Conservation (phyloP, 2,888 invertebrate species). For the Drosophila histrio region DNA sequence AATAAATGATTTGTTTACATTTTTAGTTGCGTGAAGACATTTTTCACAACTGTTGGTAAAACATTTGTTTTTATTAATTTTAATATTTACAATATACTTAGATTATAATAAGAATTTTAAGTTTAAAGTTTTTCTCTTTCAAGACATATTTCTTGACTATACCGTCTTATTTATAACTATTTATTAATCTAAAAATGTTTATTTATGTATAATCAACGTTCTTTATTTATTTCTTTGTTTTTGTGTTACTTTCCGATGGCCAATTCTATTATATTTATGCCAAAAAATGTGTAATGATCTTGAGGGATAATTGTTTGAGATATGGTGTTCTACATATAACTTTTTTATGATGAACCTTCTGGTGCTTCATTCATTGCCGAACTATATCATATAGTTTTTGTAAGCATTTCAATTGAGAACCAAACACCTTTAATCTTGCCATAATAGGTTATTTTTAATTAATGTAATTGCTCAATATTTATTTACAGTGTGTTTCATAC, state of each 20-base stretch:
- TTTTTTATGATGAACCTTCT: not conserved
- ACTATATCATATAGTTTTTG: not conserved
- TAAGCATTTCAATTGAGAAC: not conserved
- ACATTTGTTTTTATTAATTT: not conserved
- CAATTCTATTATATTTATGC: not conserved
- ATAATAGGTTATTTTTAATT: not conserved
- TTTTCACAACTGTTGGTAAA: not conserved
- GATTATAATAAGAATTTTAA: not conserved
- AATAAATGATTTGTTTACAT: not conserved
- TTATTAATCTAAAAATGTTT: not conserved
- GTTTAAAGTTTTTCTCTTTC: not conserved
- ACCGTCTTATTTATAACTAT: not conserved
- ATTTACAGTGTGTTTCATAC: constrained; percentile 1
- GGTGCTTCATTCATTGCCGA: not conserved
- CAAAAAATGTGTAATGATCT: not conserved
- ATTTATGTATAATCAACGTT: not conserved
- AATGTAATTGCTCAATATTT: not conserved
- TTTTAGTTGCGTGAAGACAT: not conserved
- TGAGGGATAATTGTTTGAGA: not conserved
- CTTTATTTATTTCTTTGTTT: not conserved
- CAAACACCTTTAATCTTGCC: not conserved
- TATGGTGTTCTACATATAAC: constrained; percentile 1
- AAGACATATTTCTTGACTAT: not conserved
- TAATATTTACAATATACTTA: constrained; percentile 7
- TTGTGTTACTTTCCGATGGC: not conserved